Conservation (phyloP, 2,797 vertebrate species). For the Pantherophis vulpinus region DNA sequence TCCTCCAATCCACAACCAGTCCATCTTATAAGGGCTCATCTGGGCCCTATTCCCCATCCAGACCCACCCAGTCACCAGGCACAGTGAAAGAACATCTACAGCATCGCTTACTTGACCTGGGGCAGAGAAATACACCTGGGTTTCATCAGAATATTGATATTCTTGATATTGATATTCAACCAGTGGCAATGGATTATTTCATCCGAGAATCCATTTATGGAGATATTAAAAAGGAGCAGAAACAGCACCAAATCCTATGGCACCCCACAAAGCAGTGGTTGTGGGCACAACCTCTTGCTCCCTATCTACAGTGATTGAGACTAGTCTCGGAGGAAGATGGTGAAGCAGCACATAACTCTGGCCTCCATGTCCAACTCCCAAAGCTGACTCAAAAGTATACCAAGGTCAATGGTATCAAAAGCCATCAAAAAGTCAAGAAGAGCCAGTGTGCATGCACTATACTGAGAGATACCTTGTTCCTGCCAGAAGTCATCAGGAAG, state of each 20-base stretch:
- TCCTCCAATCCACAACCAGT: too few species aligned
- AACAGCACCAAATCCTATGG: neutral
- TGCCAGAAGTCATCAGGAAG: neutral
- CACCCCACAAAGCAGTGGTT: neutral
- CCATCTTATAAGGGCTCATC: too few species aligned
- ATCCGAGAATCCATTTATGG: neutral
- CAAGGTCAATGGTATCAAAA: neutral
- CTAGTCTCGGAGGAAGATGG: neutral
- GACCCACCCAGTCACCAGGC: too few species aligned
- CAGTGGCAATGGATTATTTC: too few species aligned
- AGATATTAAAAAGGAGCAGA: neutral
- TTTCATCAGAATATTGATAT: too few species aligned
- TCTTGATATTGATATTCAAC: too few species aligned
- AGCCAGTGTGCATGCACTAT: neutral
- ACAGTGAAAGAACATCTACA: too few species aligned
- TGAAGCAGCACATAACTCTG: neutral
- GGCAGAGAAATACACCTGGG: too few species aligned
- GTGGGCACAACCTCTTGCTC: neutral
- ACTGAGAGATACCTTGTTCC: neutral
- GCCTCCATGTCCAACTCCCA: neutral
- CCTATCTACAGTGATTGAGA: neutral
- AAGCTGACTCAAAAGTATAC: neutral
- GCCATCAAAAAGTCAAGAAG: neutral
- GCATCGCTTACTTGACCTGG: too few species aligned
- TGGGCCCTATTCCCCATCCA: too few species aligned